Evolutionary conservation across 2,797 vertebrate genomes (phyloP).

Genomic region (Acanthopagrus latus): DNA sequence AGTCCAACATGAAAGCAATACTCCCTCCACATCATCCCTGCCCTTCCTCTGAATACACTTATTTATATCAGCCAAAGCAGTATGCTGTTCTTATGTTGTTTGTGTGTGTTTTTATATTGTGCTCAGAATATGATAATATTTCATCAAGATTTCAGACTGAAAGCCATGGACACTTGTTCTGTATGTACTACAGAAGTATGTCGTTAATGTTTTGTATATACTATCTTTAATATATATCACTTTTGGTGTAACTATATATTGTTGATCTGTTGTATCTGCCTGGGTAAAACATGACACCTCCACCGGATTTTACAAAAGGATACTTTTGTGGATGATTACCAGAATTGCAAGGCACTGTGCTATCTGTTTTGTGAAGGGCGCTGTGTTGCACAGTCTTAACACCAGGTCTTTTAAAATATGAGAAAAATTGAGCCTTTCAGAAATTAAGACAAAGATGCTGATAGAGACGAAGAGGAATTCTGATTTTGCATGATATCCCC

Average conservation of each 20-base stretch:
- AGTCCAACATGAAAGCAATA: slow-evolving; percentile 72
- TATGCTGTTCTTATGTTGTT: slow-evolving; percentile 88
- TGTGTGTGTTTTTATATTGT: slow-evolving; percentile 87
- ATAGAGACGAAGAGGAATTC: background rate
- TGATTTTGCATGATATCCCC: background rate
- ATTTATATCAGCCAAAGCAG: slow-evolving; percentile 97
- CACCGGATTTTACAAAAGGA: slow-evolving; percentile 88
- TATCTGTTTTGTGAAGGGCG: slow-evolving; percentile 31
- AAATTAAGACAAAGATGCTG: background rate
- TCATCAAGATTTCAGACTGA: slow-evolving; percentile 87
- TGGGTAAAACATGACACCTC: slow-evolving; percentile 84
- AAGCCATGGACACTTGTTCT: slow-evolving; percentile 93
- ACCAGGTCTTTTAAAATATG: background rate
- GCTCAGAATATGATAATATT: slow-evolving; percentile 85
- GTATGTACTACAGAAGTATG: slow-evolving; percentile 89
- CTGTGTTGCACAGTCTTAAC: slow-evolving; percentile 9
- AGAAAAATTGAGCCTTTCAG: background rate
- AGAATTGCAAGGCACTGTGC: background rate
- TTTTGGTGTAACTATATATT: slow-evolving; percentile 89
- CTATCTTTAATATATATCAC: slow-evolving; percentile 93
- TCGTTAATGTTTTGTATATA: slow-evolving; percentile 89
- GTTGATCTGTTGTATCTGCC: slow-evolving; percentile 48
- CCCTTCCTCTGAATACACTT: slow-evolving; percentile 82
- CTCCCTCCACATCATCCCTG: slow-evolving; percentile 38
- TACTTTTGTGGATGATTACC: slow-evolving; percentile 63